phyloP scores from a whole-genome alignment of 2,113 vertebrate species.

The Myrmophylax atrothorax region DNA sequence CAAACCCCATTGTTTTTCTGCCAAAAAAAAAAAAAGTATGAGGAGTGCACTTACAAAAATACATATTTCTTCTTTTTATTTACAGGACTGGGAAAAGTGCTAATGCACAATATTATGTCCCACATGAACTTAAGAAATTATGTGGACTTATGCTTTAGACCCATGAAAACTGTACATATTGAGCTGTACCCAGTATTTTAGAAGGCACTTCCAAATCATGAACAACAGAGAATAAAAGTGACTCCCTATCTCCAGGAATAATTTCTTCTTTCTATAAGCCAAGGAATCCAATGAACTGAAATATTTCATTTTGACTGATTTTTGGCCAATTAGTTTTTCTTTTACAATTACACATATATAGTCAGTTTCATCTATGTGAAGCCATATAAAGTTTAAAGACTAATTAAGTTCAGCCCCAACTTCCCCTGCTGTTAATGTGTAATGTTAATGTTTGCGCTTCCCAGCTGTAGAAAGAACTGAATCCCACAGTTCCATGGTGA shows the following conservation, averaged over 20 bases:
- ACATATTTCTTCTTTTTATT: neutral
- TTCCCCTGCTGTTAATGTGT: neutral
- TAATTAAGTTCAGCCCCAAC: neutral
- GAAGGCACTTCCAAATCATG: neutral
- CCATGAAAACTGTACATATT: neutral
- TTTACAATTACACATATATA: neutral
- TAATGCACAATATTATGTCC: neutral
- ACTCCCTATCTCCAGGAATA: neutral
- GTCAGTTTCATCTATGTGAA: neutral
- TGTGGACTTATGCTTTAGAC: neutral
- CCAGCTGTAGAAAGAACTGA: neutral
- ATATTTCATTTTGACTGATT: neutral
- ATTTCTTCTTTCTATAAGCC: neutral
- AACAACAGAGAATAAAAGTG: neutral
- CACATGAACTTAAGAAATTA: neutral
- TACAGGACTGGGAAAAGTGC: neutral
- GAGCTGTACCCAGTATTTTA: neutral
- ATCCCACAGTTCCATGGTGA: neutral
- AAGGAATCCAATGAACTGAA: neutral
- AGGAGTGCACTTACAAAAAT: neutral
- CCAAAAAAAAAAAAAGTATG: neutral
- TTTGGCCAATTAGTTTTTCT: neutral
- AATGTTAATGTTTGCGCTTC: neutral
- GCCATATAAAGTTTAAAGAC: neutral
- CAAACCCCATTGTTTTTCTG: neutral